Evolutionary conservation across 2,113 vertebrate species (phyloP).

Genomic region (Osmerus mordax): DNA sequence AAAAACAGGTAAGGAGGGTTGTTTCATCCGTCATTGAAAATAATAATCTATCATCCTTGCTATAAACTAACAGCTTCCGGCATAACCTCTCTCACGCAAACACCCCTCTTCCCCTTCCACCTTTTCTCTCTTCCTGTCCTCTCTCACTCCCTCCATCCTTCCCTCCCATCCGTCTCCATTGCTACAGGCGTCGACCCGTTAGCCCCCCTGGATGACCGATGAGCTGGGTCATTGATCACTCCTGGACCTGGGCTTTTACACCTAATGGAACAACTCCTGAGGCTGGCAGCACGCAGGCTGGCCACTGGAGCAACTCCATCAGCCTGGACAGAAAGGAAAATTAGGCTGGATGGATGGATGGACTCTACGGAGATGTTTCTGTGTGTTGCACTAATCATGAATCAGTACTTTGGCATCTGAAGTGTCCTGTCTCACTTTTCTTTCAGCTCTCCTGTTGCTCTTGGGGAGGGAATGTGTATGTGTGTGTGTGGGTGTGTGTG

Average conservation of each 20-base stretch:
- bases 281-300: not conserved
- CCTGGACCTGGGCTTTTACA: constrained; percentile 8
- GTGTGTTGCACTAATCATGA: not conserved
- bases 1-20: too few species aligned
- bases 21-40: too few species aligned
- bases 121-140: not conserved
- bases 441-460: too few species aligned
- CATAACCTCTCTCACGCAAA: too few species aligned
- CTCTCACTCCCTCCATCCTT: too few species aligned
- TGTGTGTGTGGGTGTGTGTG: too few species aligned
- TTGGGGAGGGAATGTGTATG: too few species aligned
- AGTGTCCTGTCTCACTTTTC: too few species aligned
- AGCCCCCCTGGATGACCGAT: constrained; percentile 5
- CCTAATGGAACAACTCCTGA: constrained; percentile 9
- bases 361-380: not conserved
- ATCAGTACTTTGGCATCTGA: too few species aligned
- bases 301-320: not conserved
- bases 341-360: not conserved
- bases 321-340: not conserved
- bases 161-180: constrained; percentile 17
- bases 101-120: not conserved
- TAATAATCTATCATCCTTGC: too few species aligned
- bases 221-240: constrained; percentile 35
- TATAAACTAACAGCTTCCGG: too few species aligned
- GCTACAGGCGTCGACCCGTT: not conserved